phyloP scores from a whole-genome alignment of 2,113 vertebrate genomes.

The Bubo bubo region DNA sequence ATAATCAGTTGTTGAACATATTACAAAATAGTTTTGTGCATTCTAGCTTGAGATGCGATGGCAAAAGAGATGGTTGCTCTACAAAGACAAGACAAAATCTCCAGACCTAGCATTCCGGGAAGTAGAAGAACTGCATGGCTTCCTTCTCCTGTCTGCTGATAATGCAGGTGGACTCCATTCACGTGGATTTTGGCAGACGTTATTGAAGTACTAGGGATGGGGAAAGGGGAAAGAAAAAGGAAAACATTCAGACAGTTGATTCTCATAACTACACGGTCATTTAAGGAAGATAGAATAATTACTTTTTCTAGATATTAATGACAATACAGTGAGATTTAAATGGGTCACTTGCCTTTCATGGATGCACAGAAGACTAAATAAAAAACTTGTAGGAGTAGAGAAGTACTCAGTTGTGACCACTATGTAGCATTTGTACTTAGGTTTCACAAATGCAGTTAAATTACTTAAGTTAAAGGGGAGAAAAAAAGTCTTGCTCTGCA shows the following conservation, averaged over 20 bases:
- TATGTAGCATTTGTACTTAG: not conserved
- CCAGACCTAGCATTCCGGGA: conserved; percentile 89
- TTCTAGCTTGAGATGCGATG: not conserved
- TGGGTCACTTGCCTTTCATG: not conserved
- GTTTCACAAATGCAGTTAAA: not conserved
- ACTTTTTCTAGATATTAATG: not conserved
- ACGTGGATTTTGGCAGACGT: conserved; percentile 78
- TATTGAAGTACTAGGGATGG: conserved; percentile 71
- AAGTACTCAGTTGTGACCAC: not conserved
- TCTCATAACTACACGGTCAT: not conserved
- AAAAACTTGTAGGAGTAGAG: not conserved
- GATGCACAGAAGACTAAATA: not conserved
- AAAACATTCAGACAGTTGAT: not conserved
- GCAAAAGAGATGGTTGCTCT: not conserved
- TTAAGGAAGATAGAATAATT: not conserved
- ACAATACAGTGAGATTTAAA: not conserved
- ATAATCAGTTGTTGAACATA: not conserved
- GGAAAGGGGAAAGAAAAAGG: not conserved
- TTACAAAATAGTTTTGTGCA: not conserved
- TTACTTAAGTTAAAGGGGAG: not conserved
- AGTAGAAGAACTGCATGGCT: conserved; percentile 84
- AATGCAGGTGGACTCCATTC: conserved; percentile 87
- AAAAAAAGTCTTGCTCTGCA: not conserved
- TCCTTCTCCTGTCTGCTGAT: conserved; percentile 83
- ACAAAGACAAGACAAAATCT: not conserved